These are phyloP conservation scores for Paramuricea clavata DNA, from an alignment of 92 coral and sea anemone genomes.

Conservation along the genomic window DNA sequence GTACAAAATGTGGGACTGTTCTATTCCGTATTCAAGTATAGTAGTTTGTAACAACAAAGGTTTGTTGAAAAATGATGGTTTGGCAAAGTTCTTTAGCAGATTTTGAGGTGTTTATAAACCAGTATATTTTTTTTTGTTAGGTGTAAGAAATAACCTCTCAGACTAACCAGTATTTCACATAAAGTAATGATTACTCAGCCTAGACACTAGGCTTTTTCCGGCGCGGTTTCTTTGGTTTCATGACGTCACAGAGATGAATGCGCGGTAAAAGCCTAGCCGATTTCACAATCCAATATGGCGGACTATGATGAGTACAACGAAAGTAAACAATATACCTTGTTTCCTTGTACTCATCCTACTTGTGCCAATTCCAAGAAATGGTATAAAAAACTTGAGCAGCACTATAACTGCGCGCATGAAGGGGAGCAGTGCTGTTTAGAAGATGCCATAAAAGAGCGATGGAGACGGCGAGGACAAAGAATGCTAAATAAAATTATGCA, in stretches of 20 bases:
- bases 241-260: slow-evolving; percentile 29
- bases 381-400: slow-evolving; percentile 15
- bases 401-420: slow-evolving; percentile 12
- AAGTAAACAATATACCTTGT: slow-evolving; percentile 13
- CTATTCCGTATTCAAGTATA: too few species aligned
- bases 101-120: too few species aligned
- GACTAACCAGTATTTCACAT: too few species aligned
- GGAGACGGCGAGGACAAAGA: slow-evolving; percentile 23
- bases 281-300: slow-evolving; percentile 32
- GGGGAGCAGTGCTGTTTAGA: slow-evolving; percentile 11
- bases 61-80: too few species aligned
- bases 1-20: too few species aligned
- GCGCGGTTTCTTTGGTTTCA: neutral
- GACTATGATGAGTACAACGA: neutral
- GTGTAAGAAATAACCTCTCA: too few species aligned
- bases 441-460: slow-evolving; percentile 20
- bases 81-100: too few species aligned
- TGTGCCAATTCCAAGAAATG: slow-evolving; percentile 2
- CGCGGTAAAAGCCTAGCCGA: slow-evolving; percentile 31
- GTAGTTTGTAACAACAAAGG: too few species aligned
- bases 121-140: too few species aligned
- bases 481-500: slow-evolving; percentile 10
- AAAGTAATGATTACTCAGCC: too few species aligned
- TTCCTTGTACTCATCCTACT: slow-evolving; percentile 31
- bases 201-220: neutral